These are phyloP conservation scores for Bucorvus abyssinicus DNA, from an alignment of 2,797 vertebrate species.

Conservation along the genomic window DNA sequence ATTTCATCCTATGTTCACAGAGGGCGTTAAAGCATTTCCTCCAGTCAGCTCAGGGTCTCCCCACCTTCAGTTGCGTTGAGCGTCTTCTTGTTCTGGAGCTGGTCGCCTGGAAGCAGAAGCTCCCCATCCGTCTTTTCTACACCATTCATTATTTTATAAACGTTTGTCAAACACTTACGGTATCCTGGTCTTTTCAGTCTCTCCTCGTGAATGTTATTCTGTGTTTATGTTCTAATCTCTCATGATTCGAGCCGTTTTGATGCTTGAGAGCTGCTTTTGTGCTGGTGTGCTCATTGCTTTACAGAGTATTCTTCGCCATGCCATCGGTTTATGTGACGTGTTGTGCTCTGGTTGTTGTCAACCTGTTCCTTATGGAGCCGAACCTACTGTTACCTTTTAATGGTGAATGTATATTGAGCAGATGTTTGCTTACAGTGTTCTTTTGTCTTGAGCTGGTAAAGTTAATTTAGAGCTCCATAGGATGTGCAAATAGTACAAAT, in stretches of 20 bases:
- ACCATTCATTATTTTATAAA: background rate
- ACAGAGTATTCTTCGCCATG: background rate
- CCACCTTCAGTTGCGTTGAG: background rate
- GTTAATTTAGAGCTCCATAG: conserved; percentile 53
- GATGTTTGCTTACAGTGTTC: conserved; percentile 63
- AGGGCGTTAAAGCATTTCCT: background rate
- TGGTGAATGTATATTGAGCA: conserved; percentile 52
- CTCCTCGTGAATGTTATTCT: background rate
- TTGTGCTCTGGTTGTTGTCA: conserved; percentile 48
- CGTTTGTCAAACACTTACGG: background rate
- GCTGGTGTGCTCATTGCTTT: conserved; percentile 6
- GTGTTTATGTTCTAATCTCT: background rate
- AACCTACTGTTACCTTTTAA: conserved; percentile 49
- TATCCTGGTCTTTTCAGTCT: background rate
- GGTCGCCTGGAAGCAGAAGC: background rate
- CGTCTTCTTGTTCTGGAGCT: background rate
- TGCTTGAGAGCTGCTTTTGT: background rate
- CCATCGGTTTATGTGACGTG: conserved; percentile 17
- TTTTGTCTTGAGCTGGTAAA: conserved; percentile 53
- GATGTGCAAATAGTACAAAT: background rate
- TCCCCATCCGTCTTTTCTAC: background rate
- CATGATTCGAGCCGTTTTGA: background rate
- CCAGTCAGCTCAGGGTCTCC: background rate
- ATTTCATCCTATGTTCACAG: background rate
- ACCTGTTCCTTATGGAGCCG: conserved; percentile 56